Conservation (phyloP, 2,113 vertebrate species). For the Triplophysa siluroides region DNA sequence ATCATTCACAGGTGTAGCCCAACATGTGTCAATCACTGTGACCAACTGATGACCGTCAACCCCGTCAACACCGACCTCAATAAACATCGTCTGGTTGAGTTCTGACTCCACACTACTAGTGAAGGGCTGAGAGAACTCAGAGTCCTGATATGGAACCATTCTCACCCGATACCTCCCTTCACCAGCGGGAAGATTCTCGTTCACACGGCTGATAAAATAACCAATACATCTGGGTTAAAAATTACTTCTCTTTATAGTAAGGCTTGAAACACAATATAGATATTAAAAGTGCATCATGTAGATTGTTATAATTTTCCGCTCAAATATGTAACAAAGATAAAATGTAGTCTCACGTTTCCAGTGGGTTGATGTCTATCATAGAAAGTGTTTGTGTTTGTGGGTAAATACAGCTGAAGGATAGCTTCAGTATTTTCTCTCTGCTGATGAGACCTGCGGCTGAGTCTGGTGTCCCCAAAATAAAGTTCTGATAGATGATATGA, state of each 20-base stretch:
- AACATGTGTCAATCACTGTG: slow-evolving; percentile 38
- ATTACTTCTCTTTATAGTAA: no score
- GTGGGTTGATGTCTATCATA: slow-evolving; percentile 41
- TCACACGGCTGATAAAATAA: slow-evolving; percentile 56
- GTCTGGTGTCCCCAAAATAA: slow-evolving; percentile 1
- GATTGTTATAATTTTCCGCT: neutral
- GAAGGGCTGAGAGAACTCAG: slow-evolving; percentile 58
- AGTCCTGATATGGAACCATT: slow-evolving; percentile 64
- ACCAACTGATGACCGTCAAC: slow-evolving; percentile 49
- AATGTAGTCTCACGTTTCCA: slow-evolving; percentile 6
- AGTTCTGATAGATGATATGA: slow-evolving; percentile 42
- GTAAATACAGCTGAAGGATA: slow-evolving; percentile 43
- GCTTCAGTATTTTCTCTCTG: slow-evolving; percentile 23
- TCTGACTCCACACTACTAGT: slow-evolving; percentile 46
- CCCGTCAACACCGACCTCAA: slow-evolving; percentile 61
- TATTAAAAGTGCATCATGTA: no score
- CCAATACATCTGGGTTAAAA: neutral
- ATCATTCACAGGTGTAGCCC: slow-evolving; percentile 53
- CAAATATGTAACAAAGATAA: no score
- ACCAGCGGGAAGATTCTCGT: slow-evolving; percentile 56
- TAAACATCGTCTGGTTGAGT: slow-evolving; percentile 60
- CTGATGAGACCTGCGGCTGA: slow-evolving; percentile 2
- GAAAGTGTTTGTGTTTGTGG: slow-evolving; percentile 21
- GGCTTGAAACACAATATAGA: no score
- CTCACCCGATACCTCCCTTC: slow-evolving; percentile 57